Conservation (phyloP, 2,888 invertebrate species). For the Ichneumon xanthorius region DNA sequence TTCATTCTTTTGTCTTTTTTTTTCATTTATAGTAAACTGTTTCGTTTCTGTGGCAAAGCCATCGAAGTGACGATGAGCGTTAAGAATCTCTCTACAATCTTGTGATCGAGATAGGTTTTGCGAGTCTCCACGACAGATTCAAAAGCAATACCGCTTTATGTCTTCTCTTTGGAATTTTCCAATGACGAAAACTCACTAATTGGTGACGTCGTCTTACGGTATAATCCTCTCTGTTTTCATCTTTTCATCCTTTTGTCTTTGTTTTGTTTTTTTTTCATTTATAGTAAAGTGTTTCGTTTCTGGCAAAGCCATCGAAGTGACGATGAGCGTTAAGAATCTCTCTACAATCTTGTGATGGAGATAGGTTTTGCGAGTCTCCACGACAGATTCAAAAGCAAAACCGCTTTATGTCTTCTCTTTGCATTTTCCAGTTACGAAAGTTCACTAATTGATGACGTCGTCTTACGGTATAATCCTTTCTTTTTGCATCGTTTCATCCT, state of each 20-base stretch:
- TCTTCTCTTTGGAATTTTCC: not conserved
- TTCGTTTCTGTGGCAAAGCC: not conserved
- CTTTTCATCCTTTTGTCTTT: not conserved
- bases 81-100: constrained; percentile 36
- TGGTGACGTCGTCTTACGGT: not conserved
- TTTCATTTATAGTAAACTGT: not conserved
- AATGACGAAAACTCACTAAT: not conserved
- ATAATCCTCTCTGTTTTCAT: not conserved
- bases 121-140: not conserved
- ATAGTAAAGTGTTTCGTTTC: not conserved
- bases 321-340: constrained; percentile 19
- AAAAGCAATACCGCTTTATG: not conserved
- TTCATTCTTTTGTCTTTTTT: not conserved
- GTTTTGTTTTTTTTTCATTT: not conserved
- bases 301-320: not conserved
- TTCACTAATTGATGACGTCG: too few species aligned
- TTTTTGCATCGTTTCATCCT: not conserved
- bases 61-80: not conserved
- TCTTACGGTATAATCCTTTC: not conserved
- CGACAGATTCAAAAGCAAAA: not conserved
- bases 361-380: not conserved
- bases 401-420: not conserved
- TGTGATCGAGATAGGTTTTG: constrained; percentile 4
- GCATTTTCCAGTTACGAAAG: not conserved
- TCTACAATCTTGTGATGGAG: constrained; percentile 31